A percentile compares a stretch with the other conserved stretches of the same genome.
Evolutionary conservation across 2,797 vertebrate species (phyloP).

Genomic region (Trachops cirrhosus): DNA sequence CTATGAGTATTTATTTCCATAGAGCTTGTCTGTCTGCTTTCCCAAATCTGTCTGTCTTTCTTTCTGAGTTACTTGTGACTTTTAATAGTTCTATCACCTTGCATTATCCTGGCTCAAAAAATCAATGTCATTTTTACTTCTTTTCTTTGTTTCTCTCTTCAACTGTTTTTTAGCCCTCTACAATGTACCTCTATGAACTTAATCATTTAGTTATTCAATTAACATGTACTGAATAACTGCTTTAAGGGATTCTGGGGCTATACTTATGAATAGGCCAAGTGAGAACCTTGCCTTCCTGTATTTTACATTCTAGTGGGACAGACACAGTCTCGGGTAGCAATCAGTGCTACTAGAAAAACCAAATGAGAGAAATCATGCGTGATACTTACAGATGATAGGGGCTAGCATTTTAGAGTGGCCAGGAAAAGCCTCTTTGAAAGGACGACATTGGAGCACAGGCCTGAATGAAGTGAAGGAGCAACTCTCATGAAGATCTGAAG

Average conservation of each 20-base stretch:
- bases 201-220: neutral
- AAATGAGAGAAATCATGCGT: neutral
- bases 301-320: neutral
- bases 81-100: neutral
- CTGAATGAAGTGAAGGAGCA: neutral
- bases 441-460: neutral
- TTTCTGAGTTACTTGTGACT: neutral
- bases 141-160: constrained; percentile 5
- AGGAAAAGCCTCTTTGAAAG: neutral
- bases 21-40: neutral
- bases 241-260: neutral
- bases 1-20: neutral
- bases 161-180: neutral
- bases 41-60: neutral
- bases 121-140: neutral
- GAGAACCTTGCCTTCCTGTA: neutral
- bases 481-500: neutral
- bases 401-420: neutral
- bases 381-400: neutral
- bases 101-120: neutral
- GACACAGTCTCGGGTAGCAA: neutral
- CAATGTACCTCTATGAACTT: neutral
- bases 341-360: neutral
- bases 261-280: neutral
- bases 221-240: neutral